Evolutionary conservation across 2,888 invertebrate genomes (phyloP), one percentile per base, ranked within the genome.

Genomic region (Agriopis leucophaearia): DNA sequence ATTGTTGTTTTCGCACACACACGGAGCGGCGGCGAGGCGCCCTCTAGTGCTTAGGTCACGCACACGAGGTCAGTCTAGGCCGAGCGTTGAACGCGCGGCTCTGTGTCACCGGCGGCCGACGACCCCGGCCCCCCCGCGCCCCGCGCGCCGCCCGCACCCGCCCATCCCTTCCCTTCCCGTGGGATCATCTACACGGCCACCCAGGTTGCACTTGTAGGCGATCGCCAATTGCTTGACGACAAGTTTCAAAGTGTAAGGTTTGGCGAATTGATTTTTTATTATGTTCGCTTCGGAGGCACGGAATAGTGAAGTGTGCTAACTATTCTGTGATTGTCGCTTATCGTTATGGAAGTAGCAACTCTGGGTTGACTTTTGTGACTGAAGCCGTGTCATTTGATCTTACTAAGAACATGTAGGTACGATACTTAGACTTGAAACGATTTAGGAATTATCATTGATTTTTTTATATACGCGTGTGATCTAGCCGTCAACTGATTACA

Each of bases 51-150:
- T 76, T 76, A 80, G 82, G 83, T 82, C 86, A 85, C 84, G 83
- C 78, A 78, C 75, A 79, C 81, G 89, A 87, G 90, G 91, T 89
- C 88, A 89, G 82, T 84, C 86, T 89, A 90, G 90, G 91, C 89
- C 88, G 86, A 74, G 81, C 88, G 89, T 89, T 91, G 88, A 87
- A 69, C 88, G 90, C 84, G 84, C 86, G 79, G 86, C 82, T 89
- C 82, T 90, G 88, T 90, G 90, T 90, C 90, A 90, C 78, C 83
- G 73, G 78, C 85, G 91, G 88, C 70, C 88, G 86, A 79, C 83
- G 89, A 90, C 86, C 89, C 81, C 73, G 69, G 65, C 62, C 74
- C 77, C 77, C 76, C 74, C 54, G 74, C 67, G 69, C 71, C 62
- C 71, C 64, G 58, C 67, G 65, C 18, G 45, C 71, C 38, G 55